A percentile compares a stretch with the other conserved stretches of the same genome.
phyloP scores from a whole-genome alignment of 2,888 invertebrate genomes.

The Heteromurus nitidus region DNA sequence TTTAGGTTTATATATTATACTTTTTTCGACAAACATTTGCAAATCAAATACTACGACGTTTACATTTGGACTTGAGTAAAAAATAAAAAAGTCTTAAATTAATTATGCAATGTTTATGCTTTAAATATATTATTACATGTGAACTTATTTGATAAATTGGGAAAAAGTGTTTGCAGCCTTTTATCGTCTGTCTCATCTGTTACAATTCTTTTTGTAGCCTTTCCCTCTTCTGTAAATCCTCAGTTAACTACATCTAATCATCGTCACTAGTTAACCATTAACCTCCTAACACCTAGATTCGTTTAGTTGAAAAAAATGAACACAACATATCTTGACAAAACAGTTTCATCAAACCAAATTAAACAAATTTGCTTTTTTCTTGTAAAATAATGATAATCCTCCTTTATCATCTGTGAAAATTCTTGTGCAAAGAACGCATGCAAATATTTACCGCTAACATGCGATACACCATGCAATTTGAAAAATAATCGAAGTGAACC shows the following conservation, averaged over 20 bases:
- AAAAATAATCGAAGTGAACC: not conserved
- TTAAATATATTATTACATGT: not conserved
- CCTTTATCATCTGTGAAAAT: no score
- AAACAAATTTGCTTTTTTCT: no score
- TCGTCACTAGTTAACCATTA: not conserved
- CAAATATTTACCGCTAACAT: no score
- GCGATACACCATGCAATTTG: not conserved
- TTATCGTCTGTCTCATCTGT: conserved; percentile 50
- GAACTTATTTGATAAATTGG: conserved; percentile 25
- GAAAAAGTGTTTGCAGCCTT: conserved; percentile 56
- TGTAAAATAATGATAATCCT: no score
- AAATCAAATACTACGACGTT: no score
- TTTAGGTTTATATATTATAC: no score
- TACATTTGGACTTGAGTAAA: no score
- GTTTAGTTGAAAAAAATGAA: conserved; percentile 35
- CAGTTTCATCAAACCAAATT: no score
- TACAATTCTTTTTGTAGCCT: conserved; percentile 20
- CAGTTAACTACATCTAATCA: not conserved
- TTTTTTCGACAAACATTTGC: no score
- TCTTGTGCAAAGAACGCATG: no score
- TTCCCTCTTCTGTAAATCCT: not conserved
- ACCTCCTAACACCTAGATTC: not conserved
- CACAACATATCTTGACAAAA: conserved; percentile 49
- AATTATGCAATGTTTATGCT: conserved; percentile 24
- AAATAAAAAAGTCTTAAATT: conserved; percentile 40